Conservation (phyloP, 2,888 invertebrate species). For the Pelosia muscerda region DNA sequence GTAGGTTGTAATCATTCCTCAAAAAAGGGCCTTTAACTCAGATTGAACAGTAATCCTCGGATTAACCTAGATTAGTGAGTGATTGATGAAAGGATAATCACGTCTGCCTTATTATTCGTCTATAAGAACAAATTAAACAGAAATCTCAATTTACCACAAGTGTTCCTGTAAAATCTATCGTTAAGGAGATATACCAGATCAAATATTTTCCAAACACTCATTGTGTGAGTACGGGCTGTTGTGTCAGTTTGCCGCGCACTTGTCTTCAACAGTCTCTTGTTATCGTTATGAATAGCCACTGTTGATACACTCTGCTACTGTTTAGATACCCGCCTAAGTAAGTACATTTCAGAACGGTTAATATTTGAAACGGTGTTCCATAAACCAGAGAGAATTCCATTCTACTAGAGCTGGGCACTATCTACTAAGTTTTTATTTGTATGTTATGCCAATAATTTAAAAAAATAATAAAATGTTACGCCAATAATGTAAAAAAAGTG, state of each 20-base stretch:
- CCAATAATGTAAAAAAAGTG: conserved; percentile 36
- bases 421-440: background rate
- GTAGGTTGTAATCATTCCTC: background rate
- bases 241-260: conserved; percentile 43
- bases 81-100: conserved; percentile 5
- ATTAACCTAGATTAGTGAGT: background rate
- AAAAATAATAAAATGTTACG: too few species aligned
- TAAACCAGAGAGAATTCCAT: conserved; percentile 30
- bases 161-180: conserved; percentile 40
- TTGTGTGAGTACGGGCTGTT: conserved; percentile 59
- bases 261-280: conserved; percentile 34
- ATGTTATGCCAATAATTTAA: conserved; percentile 30
- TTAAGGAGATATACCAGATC: conserved; percentile 52
- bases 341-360: conserved; percentile 34
- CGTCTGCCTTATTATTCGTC: background rate
- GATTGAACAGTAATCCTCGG: background rate
- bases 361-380: conserved; percentile 32
- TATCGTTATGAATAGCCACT: conserved; percentile 56
- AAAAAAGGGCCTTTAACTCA: conserved; percentile 10
- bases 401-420: conserved; percentile 8
- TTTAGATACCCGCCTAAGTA: conserved; percentile 40
- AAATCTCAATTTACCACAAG: conserved; percentile 24
- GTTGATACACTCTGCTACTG: conserved; percentile 56
- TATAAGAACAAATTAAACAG: conserved; percentile 11
- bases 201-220: conserved; percentile 66